These are phyloP conservation scores for Onychomys torridus DNA, from an alignment of 2,797 vertebrate species.

Conservation along the genomic window DNA sequence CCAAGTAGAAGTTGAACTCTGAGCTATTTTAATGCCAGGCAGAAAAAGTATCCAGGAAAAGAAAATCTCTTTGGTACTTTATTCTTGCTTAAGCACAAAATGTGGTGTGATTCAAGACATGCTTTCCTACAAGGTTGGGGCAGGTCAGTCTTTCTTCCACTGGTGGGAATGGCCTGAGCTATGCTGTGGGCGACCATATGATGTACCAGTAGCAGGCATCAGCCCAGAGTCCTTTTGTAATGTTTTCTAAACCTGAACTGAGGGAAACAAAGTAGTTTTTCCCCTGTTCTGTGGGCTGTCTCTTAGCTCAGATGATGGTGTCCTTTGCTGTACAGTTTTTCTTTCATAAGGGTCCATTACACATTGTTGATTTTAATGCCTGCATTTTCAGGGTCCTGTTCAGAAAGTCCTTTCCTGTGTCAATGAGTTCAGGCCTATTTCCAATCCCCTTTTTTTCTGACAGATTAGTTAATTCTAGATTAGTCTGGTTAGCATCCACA, in stretches of 20 bases:
- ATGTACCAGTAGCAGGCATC: background rate
- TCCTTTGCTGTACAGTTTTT: background rate
- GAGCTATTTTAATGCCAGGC: conserved; percentile 17
- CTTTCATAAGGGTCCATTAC: background rate
- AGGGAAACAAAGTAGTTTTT: background rate
- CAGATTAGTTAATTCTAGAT: background rate
- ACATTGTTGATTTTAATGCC: background rate
- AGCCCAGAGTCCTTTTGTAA: background rate
- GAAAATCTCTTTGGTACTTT: conserved; percentile 71
- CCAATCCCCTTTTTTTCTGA: background rate
- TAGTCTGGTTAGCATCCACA: background rate
- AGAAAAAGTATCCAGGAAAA: conserved; percentile 22
- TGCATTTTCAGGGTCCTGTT: background rate
- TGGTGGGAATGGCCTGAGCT: background rate
- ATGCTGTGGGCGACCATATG: background rate
- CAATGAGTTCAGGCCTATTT: background rate
- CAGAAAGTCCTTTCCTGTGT: background rate
- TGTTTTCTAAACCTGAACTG: background rate
- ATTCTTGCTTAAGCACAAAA: conserved; percentile 38
- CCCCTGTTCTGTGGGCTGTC: background rate
- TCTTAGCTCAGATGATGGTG: background rate
- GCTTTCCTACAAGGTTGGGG: background rate
- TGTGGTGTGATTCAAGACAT: background rate
- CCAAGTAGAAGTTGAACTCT: conserved; percentile 92
- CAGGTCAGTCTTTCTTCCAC: background rate